Base-by-base conservation (phyloP, 23 tunicate genomes). In the Trididemnum miniatum region DNA sequence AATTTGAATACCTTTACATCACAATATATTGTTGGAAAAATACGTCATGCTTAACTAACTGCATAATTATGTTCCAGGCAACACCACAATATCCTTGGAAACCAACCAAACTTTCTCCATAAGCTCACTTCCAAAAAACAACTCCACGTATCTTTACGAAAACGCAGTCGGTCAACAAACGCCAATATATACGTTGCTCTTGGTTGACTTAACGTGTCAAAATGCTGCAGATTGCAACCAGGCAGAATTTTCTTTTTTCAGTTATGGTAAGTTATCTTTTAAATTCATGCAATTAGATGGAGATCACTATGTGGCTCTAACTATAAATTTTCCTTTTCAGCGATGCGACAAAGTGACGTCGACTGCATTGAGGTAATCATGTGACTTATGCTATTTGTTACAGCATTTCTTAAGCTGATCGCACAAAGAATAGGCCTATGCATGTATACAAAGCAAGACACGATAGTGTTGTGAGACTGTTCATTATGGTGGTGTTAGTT, bases 361-460 rank as follows among this genome's bases (percentile, higher is more conserved):
- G 67, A 77, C 40, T 77, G 82, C 26, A 77, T 77, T 20, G 67
- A 77, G 82, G 82, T 77, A 74, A 39, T n/a, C n/a, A n/a, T n/a
- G n/a, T n/a, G n/a, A n/a, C n/a, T n/a, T n/a, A n/a, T n/a, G n/a
- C n/a, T n/a, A n/a, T n/a, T n/a, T n/a, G n/a, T n/a, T n/a, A n/a
- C n/a, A n/a, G n/a, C n/a, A n/a, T n/a, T n/a, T n/a, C n/a, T n/a
- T n/a, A n/a, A n/a, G n/a, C n/a, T n/a, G n/a, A n/a, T n/a, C n/a
- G n/a, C n/a, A n/a, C n/a, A n/a, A n/a, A n/a, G n/a, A n/a, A n/a
- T n/a, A n/a, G n/a, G n/a, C n/a, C n/a, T n/a, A n/a, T n/a, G n/a
- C n/a, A n/a, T n/a, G n/a, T n/a, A n/a, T n/a, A n/a, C n/a, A n/a
- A n/a, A n/a, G n/a, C n/a, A n/a, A n/a, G n/a, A n/a, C n/a, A n/a